Evolutionary conservation across 1,140 invertebrate genomes (phyloP).

Genomic region (Sycobia sp.): DNA sequence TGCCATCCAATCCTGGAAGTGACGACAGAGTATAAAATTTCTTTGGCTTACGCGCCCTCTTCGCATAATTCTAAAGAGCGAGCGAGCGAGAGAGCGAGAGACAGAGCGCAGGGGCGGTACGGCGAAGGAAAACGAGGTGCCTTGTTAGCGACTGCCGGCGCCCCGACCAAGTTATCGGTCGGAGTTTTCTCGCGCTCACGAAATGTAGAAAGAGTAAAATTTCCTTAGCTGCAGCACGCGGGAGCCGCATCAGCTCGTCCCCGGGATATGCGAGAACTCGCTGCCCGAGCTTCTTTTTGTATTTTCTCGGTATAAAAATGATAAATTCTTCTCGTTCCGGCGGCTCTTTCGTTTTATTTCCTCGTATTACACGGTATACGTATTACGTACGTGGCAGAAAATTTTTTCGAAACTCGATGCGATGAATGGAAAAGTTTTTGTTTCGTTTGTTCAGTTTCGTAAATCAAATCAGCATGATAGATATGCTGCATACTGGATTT

Average conservation of each 20-base stretch:
- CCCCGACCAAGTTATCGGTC: constrained; percentile 24
- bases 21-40: background rate
- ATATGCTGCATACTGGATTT: too few species aligned
- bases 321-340: constrained; percentile 18
- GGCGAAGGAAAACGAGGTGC: background rate
- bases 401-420: too few species aligned
- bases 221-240: constrained; percentile 15
- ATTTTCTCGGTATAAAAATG: constrained; percentile 29
- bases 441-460: too few species aligned
- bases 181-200: constrained; percentile 27
- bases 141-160: constrained; percentile 28
- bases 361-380: too few species aligned
- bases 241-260: constrained; percentile 11
- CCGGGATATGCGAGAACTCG: constrained; percentile 11
- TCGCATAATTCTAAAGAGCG: too few species aligned
- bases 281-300: constrained; percentile 13
- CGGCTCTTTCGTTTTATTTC: constrained; percentile 24
- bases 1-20: too few species aligned
- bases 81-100: background rate
- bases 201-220: constrained; percentile 1
- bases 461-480: too few species aligned
- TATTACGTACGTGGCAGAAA: too few species aligned
- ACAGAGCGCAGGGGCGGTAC: too few species aligned
- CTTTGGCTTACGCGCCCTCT: background rate
- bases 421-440: too few species aligned